Percentiles rank a stretch among this genome's conserved stretches.
phyloP scores from a whole-genome alignment of 1,140 invertebrate species.

The Limonius californicus region DNA sequence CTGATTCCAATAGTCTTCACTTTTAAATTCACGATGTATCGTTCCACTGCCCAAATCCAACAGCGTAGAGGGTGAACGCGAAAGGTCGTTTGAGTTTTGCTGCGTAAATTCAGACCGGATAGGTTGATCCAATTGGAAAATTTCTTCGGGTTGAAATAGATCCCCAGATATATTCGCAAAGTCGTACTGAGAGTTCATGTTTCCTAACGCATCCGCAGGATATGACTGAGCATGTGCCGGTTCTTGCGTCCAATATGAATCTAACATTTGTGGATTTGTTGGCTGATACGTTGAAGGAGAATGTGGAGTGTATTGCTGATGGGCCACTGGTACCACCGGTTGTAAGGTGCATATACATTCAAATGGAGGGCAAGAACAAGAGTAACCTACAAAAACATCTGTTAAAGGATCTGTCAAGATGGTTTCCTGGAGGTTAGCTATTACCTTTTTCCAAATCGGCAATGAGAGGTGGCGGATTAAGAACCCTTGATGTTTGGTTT shows the following conservation, averaged over 20 bases:
- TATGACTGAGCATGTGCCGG: conserved; percentile 35
- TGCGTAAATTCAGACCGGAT: conserved; percentile 57
- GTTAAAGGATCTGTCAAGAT: no score
- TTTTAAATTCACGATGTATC: conserved; percentile 53
- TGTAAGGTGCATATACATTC: conserved; percentile 57
- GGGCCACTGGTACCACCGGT: conserved; percentile 35
- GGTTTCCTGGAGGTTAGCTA: neutral
- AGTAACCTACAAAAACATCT: conserved; percentile 49
- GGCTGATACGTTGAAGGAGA: conserved; percentile 36
- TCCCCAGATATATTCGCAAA: conserved; percentile 58
- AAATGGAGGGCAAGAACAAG: conserved; percentile 63
- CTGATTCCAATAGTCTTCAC: conserved; percentile 49
- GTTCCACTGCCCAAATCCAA: conserved; percentile 68
- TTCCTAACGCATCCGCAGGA: conserved; percentile 26
- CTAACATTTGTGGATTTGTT: conserved; percentile 26
- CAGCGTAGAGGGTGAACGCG: conserved; percentile 63
- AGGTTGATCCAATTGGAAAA: conserved; percentile 72
- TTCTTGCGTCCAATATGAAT: conserved; percentile 43
- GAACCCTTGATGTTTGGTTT: conserved; percentile 27
- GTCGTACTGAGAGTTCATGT: conserved; percentile 43
- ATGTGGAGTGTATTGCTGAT: conserved; percentile 33
- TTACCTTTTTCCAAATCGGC: conserved; percentile 54
- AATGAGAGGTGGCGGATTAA: conserved; percentile 54
- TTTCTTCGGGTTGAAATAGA: conserved; percentile 73
- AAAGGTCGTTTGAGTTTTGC: conserved; percentile 48